Percentiles rank a stretch among this genome's conserved stretches.
phyloP scores from a whole-genome alignment of 2,113 vertebrate species.

The Cavia porcellus region DNA sequence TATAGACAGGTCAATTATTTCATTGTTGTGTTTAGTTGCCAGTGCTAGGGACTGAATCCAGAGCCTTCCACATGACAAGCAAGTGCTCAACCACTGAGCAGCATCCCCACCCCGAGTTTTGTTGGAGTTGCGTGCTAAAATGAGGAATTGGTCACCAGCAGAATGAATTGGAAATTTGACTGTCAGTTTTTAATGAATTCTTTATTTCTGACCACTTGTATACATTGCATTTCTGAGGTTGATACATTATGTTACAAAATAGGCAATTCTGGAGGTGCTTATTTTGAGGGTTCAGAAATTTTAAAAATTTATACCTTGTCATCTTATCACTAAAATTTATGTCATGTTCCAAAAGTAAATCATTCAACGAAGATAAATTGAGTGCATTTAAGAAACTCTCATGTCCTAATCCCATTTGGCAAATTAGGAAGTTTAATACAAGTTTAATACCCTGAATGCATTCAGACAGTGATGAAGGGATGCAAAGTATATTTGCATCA shows the following conservation, averaged over 20 bases:
- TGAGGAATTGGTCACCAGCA: constrained; percentile 1
- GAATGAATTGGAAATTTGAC: constrained; percentile 48
- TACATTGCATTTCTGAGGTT: constrained; percentile 31
- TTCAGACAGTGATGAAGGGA: constrained; percentile 22
- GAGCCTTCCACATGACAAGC: not conserved
- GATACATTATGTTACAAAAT: not conserved
- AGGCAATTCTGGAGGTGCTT: not conserved
- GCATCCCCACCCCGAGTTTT: not conserved
- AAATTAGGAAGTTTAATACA: constrained; percentile 32
- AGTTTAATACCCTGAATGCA: constrained; percentile 23
- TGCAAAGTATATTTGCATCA: constrained; percentile 1
- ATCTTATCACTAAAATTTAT: constrained; percentile 61
- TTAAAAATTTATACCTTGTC: constrained; percentile 61
- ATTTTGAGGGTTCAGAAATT: constrained; percentile 55
- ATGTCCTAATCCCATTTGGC: not conserved
- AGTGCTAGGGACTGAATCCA: not conserved
- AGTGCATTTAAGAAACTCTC: constrained; percentile 48
- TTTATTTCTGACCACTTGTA: constrained; percentile 39
- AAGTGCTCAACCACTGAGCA: not conserved
- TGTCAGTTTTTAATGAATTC: not conserved
- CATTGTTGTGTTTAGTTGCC: not conserved
- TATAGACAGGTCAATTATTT: constrained; percentile 25
- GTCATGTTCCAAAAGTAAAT: constrained; percentile 60
- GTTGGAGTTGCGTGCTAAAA: not conserved
- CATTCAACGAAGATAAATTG: constrained; percentile 53